Evolutionary conservation across 2,113 vertebrate species (phyloP), one percentile per base, ranked within the genome.

Genomic region (Dendropsophus ebraccatus): DNA sequence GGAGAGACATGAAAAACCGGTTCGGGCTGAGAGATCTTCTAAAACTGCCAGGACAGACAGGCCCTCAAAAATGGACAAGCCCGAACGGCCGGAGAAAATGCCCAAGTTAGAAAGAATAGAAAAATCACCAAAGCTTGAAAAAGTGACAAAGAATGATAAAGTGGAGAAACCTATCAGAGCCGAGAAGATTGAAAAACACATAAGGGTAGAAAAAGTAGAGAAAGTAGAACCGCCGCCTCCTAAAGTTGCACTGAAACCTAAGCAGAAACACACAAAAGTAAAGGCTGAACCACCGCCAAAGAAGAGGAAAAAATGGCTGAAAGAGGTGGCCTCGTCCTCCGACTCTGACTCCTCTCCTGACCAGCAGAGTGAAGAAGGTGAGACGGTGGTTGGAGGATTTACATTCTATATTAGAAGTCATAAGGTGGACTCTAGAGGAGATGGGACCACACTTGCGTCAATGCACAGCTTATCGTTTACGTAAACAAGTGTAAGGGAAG

Each of bases 251-350:
- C 91, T 81, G 5, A 90, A 89, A 25, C 92, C 94, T 52, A 97
- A 97, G 49, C 58, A 91, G 91, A 89, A 95, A 87, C 87, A 89
- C 0, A 41, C 91, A 41, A 98, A 96, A 88, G 95, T 96, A 67
- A 98, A 97, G 90, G 97, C 96, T 0, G 96, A 97, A 87, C 97
- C 97, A 0, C 97, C 97, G 0, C 97, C 96, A 0, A 98, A 98
- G 90, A 98, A 98, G 90, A 96, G 96, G 87, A 97, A 97, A 93
- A 97, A 96, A 90, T 98, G 97, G 97, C 92, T 97, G 74, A 97
- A 96, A 79, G 96, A 97, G 81, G 94, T 93, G 0, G 94, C 86
- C 0, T 90, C 95, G 6, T 96, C 96, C 2, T 97, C 96, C 0
- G 96, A 97, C 81, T 97, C 97, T 0, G 96, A 97, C 74, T 97